Evolutionary conservation across 2,113 vertebrate species (phyloP).

Genomic region (Sapayoa aenigma): DNA sequence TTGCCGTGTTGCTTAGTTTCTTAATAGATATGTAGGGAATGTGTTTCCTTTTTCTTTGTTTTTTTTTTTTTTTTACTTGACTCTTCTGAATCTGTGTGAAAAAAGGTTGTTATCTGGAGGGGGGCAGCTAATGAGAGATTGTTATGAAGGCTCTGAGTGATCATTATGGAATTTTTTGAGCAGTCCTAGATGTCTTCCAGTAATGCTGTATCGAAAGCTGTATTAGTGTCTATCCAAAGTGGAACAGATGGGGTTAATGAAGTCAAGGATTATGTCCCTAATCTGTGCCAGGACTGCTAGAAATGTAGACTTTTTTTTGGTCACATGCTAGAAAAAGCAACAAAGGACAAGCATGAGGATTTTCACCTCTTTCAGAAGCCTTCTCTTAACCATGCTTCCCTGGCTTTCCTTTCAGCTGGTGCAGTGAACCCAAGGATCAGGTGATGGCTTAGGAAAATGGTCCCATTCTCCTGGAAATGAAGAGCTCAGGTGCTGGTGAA

Average conservation of each 20-base stretch:
- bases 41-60: neutral
- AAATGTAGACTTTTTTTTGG: neutral
- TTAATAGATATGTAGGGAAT: accelerated
- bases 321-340: neutral
- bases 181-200: neutral
- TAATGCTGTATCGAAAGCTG: neutral
- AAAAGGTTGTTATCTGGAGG: neutral
- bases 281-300: neutral
- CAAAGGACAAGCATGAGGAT: neutral
- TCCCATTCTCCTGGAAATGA: neutral
- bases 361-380: neutral
- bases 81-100: neutral
- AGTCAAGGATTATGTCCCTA: neutral
- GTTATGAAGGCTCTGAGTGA: neutral
- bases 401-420: neutral
- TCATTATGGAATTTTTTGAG: neutral
- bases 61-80: neutral
- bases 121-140: neutral
- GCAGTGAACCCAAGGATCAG: neutral
- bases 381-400: neutral
- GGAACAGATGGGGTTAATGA: neutral
- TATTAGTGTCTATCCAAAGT: neutral
- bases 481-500: neutral
- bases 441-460: neutral
- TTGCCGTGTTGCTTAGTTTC: neutral